Evolutionary conservation across 2,888 invertebrate genomes (phyloP), one percentile per base, ranked within the genome.

Genomic region (Leptothorax acervorum): DNA sequence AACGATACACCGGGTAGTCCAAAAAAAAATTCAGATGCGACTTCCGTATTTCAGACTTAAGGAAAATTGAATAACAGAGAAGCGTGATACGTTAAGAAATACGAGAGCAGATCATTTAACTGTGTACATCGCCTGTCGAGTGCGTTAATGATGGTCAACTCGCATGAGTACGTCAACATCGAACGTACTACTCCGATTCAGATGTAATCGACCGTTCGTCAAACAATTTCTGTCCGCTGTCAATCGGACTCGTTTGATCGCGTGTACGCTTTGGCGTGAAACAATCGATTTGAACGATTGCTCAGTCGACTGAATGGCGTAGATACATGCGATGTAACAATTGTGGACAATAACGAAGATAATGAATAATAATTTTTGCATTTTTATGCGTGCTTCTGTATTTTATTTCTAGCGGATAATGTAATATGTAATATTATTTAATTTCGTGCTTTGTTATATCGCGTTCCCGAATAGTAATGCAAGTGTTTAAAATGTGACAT

Each of bases 151-250:
- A 73, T 75, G 39, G 60, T 79, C 83, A 66, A 12, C n/a, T 63
- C 81, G 65, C 87, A 70, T 9, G 48, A 71, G 57, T 62, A 75
- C 82, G 51, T 60, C 48, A 48, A 68, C 66, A 28, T 68, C 71
- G 68, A 51, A 57, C 18, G 82, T 83, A 51, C 63, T 11, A 71
- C 60, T 51, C 74, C 66, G 84, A 86, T 83, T 89, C 83, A 86
- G 73, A 86, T 88, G 84, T 88, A 88, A 89, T 89, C 88, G 86
- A 85, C 62, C 85, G 84, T 83, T 88, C 79, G 89, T 83, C 88
- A 89, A 89, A 89, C 89, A 87, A 88, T 88, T 86, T 88, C 85
- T 60, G 82, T 60, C 42, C 75, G 88, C 86, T 89, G 88, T 88
- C 89, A 85, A 89, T 89, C 85, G 42, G 82, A 63, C 60, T 82